These are phyloP conservation scores for Hyles lineata DNA, from an alignment of 2,888 invertebrate genomes.

Conservation along the genomic window DNA sequence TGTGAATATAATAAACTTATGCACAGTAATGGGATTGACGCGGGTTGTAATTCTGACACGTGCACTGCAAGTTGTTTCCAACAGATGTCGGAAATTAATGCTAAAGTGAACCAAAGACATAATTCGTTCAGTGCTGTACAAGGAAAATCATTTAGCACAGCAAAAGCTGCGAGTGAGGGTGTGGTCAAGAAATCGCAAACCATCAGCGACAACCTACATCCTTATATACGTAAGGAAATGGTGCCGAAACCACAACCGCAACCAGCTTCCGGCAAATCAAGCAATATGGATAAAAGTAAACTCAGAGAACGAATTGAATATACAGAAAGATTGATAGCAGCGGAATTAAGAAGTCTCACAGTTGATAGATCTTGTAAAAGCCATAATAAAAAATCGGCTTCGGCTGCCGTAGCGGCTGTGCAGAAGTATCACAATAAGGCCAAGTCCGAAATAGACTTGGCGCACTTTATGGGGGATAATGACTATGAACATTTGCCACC, in stretches of 20 bases:
- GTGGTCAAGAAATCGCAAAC: constrained; percentile 80
- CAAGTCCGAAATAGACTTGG: constrained; percentile 85
- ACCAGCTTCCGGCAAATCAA: constrained; percentile 53
- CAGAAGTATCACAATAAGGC: constrained; percentile 81
- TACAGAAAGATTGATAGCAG: constrained; percentile 79
- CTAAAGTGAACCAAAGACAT: constrained; percentile 74
- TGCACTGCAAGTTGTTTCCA: constrained; percentile 76
- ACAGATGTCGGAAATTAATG: constrained; percentile 65
- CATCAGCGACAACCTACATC: constrained; percentile 77
- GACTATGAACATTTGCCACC: constrained; percentile 91
- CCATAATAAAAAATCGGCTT: constrained; percentile 59
- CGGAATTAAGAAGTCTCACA: constrained; percentile 76
- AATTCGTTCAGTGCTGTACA: constrained; percentile 80
- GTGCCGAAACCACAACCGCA: constrained; percentile 57
- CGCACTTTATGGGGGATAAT: constrained; percentile 82
- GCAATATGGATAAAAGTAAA: constrained; percentile 63
- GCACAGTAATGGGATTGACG: constrained; percentile 76
- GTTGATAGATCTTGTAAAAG: constrained; percentile 75
- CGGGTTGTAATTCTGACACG: constrained; percentile 76
- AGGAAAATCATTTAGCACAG: constrained; percentile 67
- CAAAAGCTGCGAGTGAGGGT: constrained; percentile 64
- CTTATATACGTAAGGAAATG: constrained; percentile 82
- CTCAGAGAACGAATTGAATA: constrained; percentile 79
- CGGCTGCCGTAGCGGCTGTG: constrained; percentile 55
- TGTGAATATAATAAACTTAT: constrained; percentile 80